Conservation (phyloP, 2,113 vertebrate genomes). For the Sclerurus mexicanus region DNA sequence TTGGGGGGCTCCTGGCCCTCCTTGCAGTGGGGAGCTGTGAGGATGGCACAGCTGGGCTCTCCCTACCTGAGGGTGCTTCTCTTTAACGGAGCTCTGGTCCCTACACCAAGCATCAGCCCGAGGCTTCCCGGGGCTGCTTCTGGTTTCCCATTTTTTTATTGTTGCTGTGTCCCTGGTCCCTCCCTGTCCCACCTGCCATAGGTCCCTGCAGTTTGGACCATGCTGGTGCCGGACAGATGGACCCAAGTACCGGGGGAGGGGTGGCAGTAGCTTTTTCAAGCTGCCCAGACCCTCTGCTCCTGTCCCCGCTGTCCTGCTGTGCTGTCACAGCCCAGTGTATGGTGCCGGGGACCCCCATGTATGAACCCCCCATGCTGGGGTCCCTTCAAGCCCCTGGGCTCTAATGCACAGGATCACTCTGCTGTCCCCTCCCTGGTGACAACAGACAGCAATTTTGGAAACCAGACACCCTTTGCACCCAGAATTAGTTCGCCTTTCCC, state of each 20-base stretch:
- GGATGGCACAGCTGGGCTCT: not conserved
- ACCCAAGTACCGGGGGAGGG: not conserved
- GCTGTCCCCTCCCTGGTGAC: not conserved
- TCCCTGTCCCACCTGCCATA: not conserved
- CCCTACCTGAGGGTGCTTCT: constrained; percentile 18
- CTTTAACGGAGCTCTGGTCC: constrained; percentile 27
- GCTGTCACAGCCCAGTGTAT: not conserved
- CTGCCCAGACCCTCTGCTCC: not conserved
- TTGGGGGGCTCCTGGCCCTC: not conserved
- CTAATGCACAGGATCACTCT: not conserved
- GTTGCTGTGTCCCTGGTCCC: not conserved
- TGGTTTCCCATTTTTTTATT: not conserved
- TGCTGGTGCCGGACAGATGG: not conserved
- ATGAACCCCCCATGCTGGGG: not conserved
- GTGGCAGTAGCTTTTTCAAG: not conserved
- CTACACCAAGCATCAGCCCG: constrained; percentile 24
- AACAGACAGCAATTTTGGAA: not conserved
- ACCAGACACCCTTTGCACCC: not conserved
- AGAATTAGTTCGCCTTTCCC: not conserved
- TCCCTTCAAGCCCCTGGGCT: not conserved
- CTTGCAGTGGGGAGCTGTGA: not conserved
- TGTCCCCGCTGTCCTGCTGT: not conserved
- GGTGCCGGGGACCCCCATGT: not conserved
- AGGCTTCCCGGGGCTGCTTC: not conserved
- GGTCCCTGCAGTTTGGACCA: not conserved